Base-by-base conservation (phyloP, 2,888 invertebrate species). In the Apoda limacodes region DNA sequence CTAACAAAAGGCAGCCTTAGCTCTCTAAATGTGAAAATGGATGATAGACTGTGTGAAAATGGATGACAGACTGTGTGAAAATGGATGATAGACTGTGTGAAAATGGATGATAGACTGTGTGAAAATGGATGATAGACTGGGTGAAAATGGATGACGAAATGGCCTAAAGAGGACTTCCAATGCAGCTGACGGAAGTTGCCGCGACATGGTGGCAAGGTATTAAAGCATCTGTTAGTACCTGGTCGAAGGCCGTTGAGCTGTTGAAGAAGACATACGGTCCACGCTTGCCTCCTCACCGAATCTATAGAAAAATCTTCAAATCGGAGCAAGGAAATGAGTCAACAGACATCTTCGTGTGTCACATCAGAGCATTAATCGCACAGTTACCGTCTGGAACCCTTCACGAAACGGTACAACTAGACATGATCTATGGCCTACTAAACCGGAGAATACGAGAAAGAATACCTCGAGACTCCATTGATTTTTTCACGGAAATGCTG, bases 391-490 rank as follows among this genome's bases (percentile, higher is more conserved):
- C 7, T 5, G 28, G 12, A 3, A 36, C 32, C 15, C n/a, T n/a
- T n/a, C 19, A 20, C 9, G 34, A 38, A 21, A 31, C 6, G 9
- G 27, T 34, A 5, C 32, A 41, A 20, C n/a, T 39, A 15, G 45
- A 46, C 13, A 38, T 40, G 36, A 21, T 40, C 5, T 42, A 34
- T 15, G 35, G 38, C 10, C 39, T 37, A 6, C 28, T 42, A 7
- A 23, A 37, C 22, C 32, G 22, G 9, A 28, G 34, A 12, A 35
- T 40, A 12, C 37, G 32, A 13, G 31, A 43, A 22, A 31, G 45
- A 28, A 35, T 37, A 25, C 34, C 32, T 24, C 45, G 52, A 28
- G 52, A 53, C n/a, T n/a, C n/a, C n/a, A n/a, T n/a, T n/a, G n/a
- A n/a, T n/a, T n/a, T n/a, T n/a, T n/a, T n/a, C 7, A 25, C 23